Conservation (phyloP, 2,797 vertebrate genomes). For the Halcyon smyrnensis region DNA sequence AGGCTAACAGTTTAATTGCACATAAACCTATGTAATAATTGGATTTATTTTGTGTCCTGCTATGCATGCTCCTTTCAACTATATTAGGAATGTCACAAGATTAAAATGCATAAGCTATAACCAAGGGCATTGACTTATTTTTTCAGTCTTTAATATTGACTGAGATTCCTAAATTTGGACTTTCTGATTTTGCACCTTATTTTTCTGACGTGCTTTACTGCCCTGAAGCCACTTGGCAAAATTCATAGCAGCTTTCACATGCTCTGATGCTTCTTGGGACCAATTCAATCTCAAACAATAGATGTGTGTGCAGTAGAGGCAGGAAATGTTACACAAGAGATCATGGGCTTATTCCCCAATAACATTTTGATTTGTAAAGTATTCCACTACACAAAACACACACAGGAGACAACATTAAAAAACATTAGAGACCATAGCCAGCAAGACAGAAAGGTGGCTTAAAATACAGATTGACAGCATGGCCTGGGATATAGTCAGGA, state of each 20-base stretch:
- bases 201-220: slow-evolving; percentile 77
- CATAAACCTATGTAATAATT: slow-evolving; percentile 30
- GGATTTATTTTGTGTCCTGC: not conserved
- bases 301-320: slow-evolving; percentile 66
- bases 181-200: slow-evolving; percentile 73
- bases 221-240: slow-evolving; percentile 79
- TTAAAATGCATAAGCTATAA: slow-evolving; percentile 8
- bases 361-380: slow-evolving; percentile 72
- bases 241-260: slow-evolving; percentile 78
- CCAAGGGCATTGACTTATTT: slow-evolving; percentile 27
- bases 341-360: slow-evolving; percentile 63
- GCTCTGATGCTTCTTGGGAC: slow-evolving; percentile 80
- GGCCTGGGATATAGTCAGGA: not conserved
- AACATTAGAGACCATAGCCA: slow-evolving; percentile 64
- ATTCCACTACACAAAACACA: slow-evolving; percentile 71
- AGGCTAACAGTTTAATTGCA: slow-evolving; percentile 46
- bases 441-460: slow-evolving; percentile 29
- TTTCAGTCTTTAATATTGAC: slow-evolving; percentile 42
- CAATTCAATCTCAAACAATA: slow-evolving; percentile 81
- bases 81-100: not conserved
- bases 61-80: not conserved
- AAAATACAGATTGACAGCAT: not conserved
- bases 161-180: slow-evolving; percentile 71
- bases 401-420: slow-evolving; percentile 74
- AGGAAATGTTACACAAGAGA: slow-evolving; percentile 66